Percentiles rank a stretch among this genome's conserved stretches.
Conservation (phyloP, 2,113 vertebrate species). For the Datnioides undecimradiatus region DNA sequence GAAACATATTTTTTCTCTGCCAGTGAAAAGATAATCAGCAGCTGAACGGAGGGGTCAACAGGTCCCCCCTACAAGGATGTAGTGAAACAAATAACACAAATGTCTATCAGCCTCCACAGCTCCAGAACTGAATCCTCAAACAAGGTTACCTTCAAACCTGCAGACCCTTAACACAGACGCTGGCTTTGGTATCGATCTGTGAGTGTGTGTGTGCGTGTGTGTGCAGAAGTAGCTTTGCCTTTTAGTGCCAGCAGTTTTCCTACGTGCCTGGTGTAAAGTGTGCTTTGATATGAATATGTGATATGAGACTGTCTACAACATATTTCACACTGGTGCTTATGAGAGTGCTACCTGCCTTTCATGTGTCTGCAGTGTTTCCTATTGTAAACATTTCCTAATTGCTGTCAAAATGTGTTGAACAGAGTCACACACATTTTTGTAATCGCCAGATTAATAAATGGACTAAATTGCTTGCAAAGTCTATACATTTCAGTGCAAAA, state of each 20-base stretch:
- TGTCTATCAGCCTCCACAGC: conserved; percentile 50
- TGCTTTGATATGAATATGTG: conserved; percentile 13
- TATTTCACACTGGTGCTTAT: background rate
- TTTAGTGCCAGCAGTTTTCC: background rate
- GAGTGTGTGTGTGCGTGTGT: background rate
- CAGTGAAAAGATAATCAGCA: conserved; percentile 76
- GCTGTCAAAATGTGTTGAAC: conserved; percentile 39
- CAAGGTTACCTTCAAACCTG: conserved; percentile 63
- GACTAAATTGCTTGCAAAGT: conserved; percentile 38
- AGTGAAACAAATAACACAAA: conserved; percentile 62
- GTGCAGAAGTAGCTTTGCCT: background rate
- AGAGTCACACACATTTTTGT: conserved; percentile 28
- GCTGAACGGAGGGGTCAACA: conserved; percentile 71
- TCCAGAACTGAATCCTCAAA: conserved; percentile 36
- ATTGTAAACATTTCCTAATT: conserved; percentile 33
- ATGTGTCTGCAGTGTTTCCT: background rate
- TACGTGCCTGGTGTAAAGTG: background rate
- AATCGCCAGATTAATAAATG: conserved; percentile 52
- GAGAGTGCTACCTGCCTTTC: background rate
- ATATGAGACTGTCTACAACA: background rate
- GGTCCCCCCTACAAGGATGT: conserved; percentile 56
- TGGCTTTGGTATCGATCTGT: conserved; percentile 41
- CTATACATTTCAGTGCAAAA: conserved; percentile 32
- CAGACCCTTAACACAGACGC: conserved; percentile 16
- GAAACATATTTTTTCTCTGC: conserved; percentile 77